Conservation (phyloP, 2,888 invertebrate genomes). For the Mesoligia furuncula region DNA sequence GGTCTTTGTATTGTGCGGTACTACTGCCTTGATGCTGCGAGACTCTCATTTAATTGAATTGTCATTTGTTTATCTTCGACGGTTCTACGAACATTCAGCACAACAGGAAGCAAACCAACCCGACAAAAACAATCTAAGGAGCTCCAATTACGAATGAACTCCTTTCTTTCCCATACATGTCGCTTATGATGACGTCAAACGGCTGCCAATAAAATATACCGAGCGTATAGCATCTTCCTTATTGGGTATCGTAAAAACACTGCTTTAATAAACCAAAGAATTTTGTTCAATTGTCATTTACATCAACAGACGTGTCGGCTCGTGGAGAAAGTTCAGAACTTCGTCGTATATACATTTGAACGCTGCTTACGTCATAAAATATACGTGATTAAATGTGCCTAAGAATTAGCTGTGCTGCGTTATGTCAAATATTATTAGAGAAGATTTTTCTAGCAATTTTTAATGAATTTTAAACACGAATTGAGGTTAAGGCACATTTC, state of each 20-base stretch:
- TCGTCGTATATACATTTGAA: slow-evolving; percentile 59
- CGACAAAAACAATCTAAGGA: slow-evolving; percentile 34
- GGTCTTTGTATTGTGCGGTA: slow-evolving; percentile 20
- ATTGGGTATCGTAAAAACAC: slow-evolving; percentile 48
- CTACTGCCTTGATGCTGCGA: slow-evolving; percentile 8
- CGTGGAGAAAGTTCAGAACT: slow-evolving; percentile 58
- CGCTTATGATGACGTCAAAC: slow-evolving; percentile 42
- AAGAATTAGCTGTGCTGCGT: slow-evolving; percentile 47
- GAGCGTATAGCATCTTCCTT: slow-evolving; percentile 21
- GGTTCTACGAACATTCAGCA: slow-evolving; percentile 40
- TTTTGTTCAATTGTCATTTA: slow-evolving; percentile 62
- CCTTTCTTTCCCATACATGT: slow-evolving; percentile 37
- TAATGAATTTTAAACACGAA: slow-evolving; percentile 3
- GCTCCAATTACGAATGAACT: slow-evolving; percentile 17
- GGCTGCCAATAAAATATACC: slow-evolving; percentile 33
- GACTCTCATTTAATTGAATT: slow-evolving; percentile 30
- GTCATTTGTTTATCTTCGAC: slow-evolving; percentile 37
- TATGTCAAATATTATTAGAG: slow-evolving; percentile 33
- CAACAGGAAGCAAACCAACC: slow-evolving; percentile 24
- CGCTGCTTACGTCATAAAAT: slow-evolving; percentile 58
- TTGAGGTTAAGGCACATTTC: not conserved
- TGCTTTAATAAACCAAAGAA: slow-evolving; percentile 32
- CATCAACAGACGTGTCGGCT: slow-evolving; percentile 59
- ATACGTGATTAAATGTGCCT: slow-evolving; percentile 65
- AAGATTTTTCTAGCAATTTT: slow-evolving; percentile 17